Conservation (phyloP, 2,113 vertebrate genomes). For the human region GRCh38 chr3:1306501-1307000, state of each 20-base stretch:
- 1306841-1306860: not conserved
- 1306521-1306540: not conserved
- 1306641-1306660: not conserved
- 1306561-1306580: not conserved
- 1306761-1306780: not conserved
- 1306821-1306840: not conserved
- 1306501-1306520: not conserved
- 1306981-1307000: not conserved
- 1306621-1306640: not conserved
- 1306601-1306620: not conserved
- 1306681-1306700: not conserved
- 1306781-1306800: not conserved
- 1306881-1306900: not conserved
- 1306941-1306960: not conserved
- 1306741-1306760: not conserved
- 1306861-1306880: not conserved
- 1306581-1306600: not conserved
- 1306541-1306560: not conserved
- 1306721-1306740: not conserved
- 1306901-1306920: not conserved
- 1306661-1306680: not conserved
- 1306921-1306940: not conserved
- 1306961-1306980: not conserved
- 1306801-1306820: not conserved
- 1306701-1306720: not conserved